These are phyloP conservation scores for Megaustenia siamemsis DNA, from an alignment of 2,888 invertebrate species.

Conservation along the genomic window DNA sequence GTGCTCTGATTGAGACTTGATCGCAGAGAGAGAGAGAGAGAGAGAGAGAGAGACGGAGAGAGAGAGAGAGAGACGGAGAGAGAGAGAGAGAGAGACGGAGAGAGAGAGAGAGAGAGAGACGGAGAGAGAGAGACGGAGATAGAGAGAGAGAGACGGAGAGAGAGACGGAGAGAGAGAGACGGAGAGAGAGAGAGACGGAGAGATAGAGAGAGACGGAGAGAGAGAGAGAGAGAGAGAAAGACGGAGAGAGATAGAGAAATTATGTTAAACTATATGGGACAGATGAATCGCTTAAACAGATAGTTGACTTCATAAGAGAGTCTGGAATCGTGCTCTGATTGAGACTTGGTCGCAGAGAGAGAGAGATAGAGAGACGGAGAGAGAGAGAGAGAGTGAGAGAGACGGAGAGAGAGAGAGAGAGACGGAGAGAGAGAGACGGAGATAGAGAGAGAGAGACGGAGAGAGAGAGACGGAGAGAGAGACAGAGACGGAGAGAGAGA, in stretches of 20 bases:
- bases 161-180: conserved; percentile 16
- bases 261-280: neutral
- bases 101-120: neutral
- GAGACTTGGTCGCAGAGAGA: too few relatives aligned
- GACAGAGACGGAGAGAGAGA: neutral
- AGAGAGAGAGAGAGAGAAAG: conserved; percentile 29
- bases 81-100: neutral
- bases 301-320: too few relatives aligned
- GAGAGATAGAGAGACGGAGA: neutral
- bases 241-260: too few relatives aligned
- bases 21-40: too few relatives aligned
- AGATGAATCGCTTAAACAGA: too few relatives aligned
- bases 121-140: too few relatives aligned
- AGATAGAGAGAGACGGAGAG: conserved; percentile 28
- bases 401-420: neutral
- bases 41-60: neutral
- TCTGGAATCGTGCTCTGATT: too few relatives aligned
- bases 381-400: neutral
- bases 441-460: neutral
- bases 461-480: neutral
- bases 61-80: neutral
- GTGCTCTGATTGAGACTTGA: too few relatives aligned
- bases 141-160: conserved; percentile 13
- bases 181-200: conserved; percentile 20
- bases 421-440: neutral